Percentiles rank a stretch among this genome's conserved stretches.
These are phyloP conservation scores for Carcharodon carcharias DNA, from an alignment of 2,797 vertebrate species.

Conservation along the genomic window DNA sequence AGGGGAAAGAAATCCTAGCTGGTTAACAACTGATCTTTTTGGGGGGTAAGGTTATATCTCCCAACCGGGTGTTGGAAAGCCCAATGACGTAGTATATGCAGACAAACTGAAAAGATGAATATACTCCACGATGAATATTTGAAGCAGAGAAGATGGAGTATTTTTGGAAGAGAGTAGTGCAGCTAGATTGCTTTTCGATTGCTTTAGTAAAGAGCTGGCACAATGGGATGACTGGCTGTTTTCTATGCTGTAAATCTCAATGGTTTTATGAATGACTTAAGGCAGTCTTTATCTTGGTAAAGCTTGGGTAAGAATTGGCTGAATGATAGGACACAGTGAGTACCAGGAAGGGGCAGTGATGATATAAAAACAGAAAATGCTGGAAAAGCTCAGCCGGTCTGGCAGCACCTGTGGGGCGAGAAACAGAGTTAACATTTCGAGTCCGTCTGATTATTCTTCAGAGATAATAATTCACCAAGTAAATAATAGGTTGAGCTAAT, in stretches of 20 bases:
- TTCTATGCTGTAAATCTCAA: background rate
- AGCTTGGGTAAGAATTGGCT: background rate
- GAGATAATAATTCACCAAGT: background rate
- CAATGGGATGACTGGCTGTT: no score
- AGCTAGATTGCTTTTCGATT: no score
- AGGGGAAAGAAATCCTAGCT: background rate
- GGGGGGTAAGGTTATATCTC: no score
- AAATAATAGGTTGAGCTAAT: background rate
- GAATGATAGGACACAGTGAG: background rate
- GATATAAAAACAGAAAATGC: no score
- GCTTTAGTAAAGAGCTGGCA: no score
- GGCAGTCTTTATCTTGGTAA: background rate
- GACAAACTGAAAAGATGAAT: background rate
- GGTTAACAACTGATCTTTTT: background rate
- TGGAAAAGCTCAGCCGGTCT: no score
- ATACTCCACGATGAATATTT: no score
- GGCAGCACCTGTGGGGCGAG: no score
- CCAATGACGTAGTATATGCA: background rate
- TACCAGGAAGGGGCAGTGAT: background rate
- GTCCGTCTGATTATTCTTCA: background rate
- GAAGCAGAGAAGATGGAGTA: no score
- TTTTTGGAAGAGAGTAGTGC: no score
- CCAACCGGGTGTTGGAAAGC: background rate
- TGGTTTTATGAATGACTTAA: background rate
- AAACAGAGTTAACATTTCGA: no score